Conservation (phyloP, 1,140 invertebrate genomes). For the Drosophila athabasca region DNA sequence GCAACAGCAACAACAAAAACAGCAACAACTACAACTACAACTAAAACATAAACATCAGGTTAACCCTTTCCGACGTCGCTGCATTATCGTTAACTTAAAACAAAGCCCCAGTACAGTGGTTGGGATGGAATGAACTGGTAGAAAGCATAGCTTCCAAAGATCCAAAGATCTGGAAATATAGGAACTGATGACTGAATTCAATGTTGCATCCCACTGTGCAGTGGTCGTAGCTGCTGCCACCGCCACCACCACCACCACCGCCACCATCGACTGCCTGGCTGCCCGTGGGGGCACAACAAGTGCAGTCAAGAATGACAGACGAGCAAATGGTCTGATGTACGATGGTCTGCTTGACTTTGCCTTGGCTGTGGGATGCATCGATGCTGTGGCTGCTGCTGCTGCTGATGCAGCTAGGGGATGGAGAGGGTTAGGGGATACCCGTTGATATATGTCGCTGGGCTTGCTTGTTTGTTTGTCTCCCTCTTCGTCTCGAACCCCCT, state of each 20-base stretch:
- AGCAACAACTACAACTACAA: conserved; percentile 51
- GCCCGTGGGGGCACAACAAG: conserved; percentile 56
- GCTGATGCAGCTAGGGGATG: conserved; percentile 38
- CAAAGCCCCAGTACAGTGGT: conserved; percentile 42
- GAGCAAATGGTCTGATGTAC: conserved; percentile 78
- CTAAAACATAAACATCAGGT: conserved; percentile 81
- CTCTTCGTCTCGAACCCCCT: not conserved
- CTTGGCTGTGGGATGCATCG: conserved; percentile 30
- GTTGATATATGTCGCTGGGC: conserved; percentile 79
- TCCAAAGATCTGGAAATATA: not conserved
- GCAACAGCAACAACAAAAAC: conserved; percentile 37
- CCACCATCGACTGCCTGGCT: not conserved
- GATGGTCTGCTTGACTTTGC: conserved; percentile 32
- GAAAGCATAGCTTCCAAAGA: too few species aligned
- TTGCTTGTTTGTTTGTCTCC: conserved; percentile 70
- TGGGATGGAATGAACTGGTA: too few species aligned
- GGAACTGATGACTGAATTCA: too few species aligned
- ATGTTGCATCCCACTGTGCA: conserved; percentile 48
- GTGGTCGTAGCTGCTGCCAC: not conserved
- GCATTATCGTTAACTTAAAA: conserved; percentile 65
- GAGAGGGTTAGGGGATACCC: conserved; percentile 19
- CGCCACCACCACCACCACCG: too few species aligned
- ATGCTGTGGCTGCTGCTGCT: conserved; percentile 4
- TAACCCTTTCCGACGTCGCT: conserved; percentile 70
- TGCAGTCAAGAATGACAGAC: conserved; percentile 81